Base-by-base conservation (phyloP, 1,140 invertebrate genomes). In the Brachionus plicatilis region DNA sequence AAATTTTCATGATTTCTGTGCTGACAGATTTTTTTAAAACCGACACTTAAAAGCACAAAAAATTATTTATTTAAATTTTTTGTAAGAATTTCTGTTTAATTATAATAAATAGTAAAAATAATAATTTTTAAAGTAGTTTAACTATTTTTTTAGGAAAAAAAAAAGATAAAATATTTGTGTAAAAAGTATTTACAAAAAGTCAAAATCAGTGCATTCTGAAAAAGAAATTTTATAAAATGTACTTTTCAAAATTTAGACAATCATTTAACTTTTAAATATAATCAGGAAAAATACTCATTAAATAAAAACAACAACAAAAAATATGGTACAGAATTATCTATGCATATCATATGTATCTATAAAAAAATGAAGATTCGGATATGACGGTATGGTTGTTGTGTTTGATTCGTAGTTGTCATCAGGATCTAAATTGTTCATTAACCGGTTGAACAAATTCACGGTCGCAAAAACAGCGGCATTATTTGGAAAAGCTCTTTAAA, bases 381-480 rank as follows among this genome's bases (percentile, higher is more conserved):
- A 76, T 1, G 72, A 76, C 72, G 72, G 72, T 76, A 76, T 50
- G 27, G 72, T 76, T 29, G 72, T 50, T 20, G 43, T 76, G 20
- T 20, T 27, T 5, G 3, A 1, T 50, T 76, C 72, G n/a, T 20
- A 20, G n/a, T 12, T 27, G 6, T 50, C 72, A 50, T 76, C 45
- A 27, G 72, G 72, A n/a, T 8, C 50, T 17, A 82, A 24, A 45
- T 82, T 60, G 27, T 82, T 82, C 65, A 68, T 82, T 65, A 82
- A 24, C 12, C 79, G 7, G 65, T 82, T 65, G 12, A 82, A 82
- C 33, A 82, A 27, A 37, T 33, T 82, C 7, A 82, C 79, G 5
- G 79, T 82, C 2, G 79, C 79, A 45, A 82, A 82, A 11, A 82
- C 79, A n/a, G 79, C 79, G 12, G 79, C 79, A 37, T 82, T 82